phyloP scores from a whole-genome alignment of 1,140 invertebrate genomes.

The Sarcophaga peregrina region DNA sequence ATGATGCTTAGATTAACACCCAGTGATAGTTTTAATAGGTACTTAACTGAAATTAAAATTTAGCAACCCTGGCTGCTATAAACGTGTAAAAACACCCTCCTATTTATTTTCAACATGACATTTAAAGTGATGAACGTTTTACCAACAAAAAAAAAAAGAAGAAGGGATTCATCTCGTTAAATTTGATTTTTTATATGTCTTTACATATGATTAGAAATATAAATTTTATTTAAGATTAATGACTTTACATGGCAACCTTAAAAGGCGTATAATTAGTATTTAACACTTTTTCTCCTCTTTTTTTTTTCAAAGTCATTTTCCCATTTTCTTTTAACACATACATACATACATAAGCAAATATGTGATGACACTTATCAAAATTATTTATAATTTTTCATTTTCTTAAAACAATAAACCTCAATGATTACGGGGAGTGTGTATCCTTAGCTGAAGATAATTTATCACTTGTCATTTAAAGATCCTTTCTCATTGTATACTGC shows the following conservation, averaged over 20 bases:
- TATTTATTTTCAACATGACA: background rate
- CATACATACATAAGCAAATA: background rate
- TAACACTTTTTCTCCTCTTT: slow-evolving; percentile 27
- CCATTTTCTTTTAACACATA: background rate
- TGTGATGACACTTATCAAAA: slow-evolving; percentile 39
- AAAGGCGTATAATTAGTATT: slow-evolving; percentile 38
- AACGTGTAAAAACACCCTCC: slow-evolving; percentile 3
- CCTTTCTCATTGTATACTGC: background rate
- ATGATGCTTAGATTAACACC: slow-evolving; percentile 27
- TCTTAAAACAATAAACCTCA: slow-evolving; percentile 14
- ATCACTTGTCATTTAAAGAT: slow-evolving; percentile 36
- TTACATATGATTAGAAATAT: slow-evolving; percentile 25
- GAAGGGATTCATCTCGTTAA: background rate
- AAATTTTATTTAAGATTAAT: background rate
- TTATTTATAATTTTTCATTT: slow-evolving; percentile 38
- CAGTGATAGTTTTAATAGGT: slow-evolving; percentile 30
- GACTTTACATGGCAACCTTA: slow-evolving; percentile 1
- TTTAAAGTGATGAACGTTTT: background rate
- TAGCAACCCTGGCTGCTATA: background rate
- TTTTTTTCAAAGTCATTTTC: background rate
- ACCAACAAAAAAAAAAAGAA: too few species aligned
- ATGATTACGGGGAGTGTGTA: slow-evolving; percentile 35
- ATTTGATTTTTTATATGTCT: background rate
- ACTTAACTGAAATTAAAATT: slow-evolving; percentile 40
- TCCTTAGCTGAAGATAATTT: slow-evolving; percentile 28